Conservation (phyloP, 2,113 vertebrate genomes). For the Urocitellus parryii region DNA sequence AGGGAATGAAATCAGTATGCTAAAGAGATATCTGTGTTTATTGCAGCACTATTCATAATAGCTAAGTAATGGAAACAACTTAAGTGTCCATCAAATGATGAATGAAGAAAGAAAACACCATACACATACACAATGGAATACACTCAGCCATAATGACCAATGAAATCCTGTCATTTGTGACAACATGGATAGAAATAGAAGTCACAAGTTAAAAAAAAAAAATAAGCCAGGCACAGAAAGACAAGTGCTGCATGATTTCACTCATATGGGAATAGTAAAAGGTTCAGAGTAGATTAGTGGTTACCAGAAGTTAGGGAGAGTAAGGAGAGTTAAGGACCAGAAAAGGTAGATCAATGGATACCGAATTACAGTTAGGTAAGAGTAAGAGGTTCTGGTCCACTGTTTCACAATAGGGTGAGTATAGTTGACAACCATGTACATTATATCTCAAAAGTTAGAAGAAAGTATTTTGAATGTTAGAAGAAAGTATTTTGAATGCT, state of each 20-base stretch:
- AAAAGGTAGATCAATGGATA: not conserved
- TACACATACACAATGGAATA: not conserved
- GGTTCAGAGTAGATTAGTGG: not conserved
- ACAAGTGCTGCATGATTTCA: not conserved
- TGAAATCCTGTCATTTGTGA: not conserved
- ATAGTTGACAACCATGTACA: not conserved
- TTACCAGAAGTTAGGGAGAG: not conserved
- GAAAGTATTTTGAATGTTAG: not conserved
- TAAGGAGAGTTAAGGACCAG: rapidly evolving
- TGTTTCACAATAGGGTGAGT: not conserved
- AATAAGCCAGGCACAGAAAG: not conserved
- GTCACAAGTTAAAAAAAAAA: not conserved
- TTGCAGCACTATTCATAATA: not conserved
- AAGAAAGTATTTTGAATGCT: not conserved
- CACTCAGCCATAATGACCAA: not conserved
- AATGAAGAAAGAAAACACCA: not conserved
- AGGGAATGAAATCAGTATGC: not conserved
- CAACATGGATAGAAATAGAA: not conserved
- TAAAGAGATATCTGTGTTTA: not conserved
- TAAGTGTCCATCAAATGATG: not conserved
- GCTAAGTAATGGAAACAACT: not conserved
- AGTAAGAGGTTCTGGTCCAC: not conserved
- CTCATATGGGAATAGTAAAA: not conserved
- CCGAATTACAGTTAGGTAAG: not conserved
- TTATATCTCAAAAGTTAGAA: not conserved